phyloP scores from a whole-genome alignment of 2,113 vertebrate species.

The Antigone vipio region DNA sequence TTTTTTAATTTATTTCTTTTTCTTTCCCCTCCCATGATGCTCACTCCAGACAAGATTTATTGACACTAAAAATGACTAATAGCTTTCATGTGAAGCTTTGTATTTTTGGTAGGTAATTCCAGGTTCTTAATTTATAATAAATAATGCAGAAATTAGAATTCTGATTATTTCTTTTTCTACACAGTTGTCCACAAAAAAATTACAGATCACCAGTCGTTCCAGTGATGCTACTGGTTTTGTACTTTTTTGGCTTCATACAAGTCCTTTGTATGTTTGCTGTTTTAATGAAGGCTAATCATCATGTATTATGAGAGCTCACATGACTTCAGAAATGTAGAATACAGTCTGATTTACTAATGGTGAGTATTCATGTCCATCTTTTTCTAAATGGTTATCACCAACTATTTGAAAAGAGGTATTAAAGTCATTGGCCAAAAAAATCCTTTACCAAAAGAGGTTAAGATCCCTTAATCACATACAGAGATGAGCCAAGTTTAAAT shows the following conservation, averaged over 20 bases:
- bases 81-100: neutral
- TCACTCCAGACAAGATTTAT: neutral
- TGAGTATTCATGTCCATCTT: neutral
- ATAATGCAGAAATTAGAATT: neutral
- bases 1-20: neutral
- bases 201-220: rapidly evolving
- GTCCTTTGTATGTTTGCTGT: neutral
- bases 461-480: neutral
- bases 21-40: rapidly evolving
- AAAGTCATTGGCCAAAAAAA: neutral
- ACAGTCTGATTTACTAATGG: neutral
- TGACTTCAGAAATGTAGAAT: neutral
- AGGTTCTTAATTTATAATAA: neutral
- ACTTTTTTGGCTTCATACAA: neutral
- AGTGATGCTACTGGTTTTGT: neutral
- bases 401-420: neutral
- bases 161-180: neutral
- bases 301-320: neutral
- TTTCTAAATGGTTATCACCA: neutral
- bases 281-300: neutral
- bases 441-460: neutral
- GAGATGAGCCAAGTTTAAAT: neutral
- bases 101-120: neutral
- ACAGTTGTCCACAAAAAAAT: neutral
- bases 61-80: neutral